Conservation (phyloP, 2,888 invertebrate species). For the Octodonta nipae region DNA sequence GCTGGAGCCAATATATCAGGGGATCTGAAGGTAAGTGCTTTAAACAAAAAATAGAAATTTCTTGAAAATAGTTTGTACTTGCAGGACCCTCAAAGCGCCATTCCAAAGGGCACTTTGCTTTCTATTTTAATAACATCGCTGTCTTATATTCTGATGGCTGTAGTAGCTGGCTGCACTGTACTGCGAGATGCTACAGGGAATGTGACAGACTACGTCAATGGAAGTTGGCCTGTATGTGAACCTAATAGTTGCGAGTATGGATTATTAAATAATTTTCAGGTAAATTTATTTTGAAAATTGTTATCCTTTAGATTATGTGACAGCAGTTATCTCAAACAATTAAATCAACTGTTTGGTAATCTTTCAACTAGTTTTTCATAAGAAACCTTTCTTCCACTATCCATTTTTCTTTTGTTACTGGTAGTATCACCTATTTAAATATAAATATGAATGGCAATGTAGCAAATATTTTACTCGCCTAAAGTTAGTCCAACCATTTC, state of each 20-base stretch:
- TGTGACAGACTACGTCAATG: conserved; percentile 42
- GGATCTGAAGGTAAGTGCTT: conserved; percentile 67
- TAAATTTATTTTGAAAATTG: no score
- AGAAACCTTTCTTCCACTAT: no score
- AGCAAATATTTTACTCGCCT: no score
- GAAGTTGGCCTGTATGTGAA: conserved; percentile 35
- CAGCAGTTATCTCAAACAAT: no score
- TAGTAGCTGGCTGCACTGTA: conserved; percentile 63
- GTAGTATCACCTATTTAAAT: no score
- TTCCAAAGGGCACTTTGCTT: conserved; percentile 84
- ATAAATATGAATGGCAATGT: no score
- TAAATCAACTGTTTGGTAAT: no score
- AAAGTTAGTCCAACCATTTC: no score
- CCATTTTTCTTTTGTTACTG: no score
- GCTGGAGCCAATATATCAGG: conserved; percentile 98
- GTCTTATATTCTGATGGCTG: conserved; percentile 75
- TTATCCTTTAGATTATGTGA: no score
- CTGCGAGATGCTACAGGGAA: conserved; percentile 69
- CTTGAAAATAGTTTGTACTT: conserved; percentile 9
- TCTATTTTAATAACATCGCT: conserved; percentile 78
- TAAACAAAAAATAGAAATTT: background rate
- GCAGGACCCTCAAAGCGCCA: conserved; percentile 75
- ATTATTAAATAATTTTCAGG: conserved; percentile 66
- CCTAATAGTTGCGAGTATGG: conserved; percentile 51
- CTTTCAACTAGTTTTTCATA: no score